Percentiles rank a stretch among this genome's conserved stretches.
Conservation (phyloP, 2,888 invertebrate genomes). For the Dryobotodes eremita region DNA sequence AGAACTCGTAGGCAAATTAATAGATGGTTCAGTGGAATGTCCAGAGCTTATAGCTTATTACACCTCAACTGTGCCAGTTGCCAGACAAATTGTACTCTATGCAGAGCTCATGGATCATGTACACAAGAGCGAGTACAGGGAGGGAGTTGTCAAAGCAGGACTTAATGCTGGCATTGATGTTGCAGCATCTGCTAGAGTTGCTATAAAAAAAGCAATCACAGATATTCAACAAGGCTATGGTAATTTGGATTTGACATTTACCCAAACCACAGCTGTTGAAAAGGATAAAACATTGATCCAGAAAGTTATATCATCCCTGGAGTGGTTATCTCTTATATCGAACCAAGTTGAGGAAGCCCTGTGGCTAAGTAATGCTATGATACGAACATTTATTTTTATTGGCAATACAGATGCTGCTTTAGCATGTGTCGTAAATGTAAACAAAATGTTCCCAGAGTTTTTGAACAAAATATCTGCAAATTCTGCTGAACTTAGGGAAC, state of each 20-base stretch:
- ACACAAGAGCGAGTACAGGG: constrained; percentile 92
- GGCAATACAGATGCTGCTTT: constrained; percentile 96
- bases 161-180: constrained; percentile 95
- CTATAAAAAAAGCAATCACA: constrained; percentile 94
- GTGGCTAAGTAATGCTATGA: constrained; percentile 96
- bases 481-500: constrained; percentile 93
- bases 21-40: constrained; percentile 91
- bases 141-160: constrained; percentile 93
- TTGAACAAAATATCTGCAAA: constrained; percentile 82
- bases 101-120: constrained; percentile 93
- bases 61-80: constrained; percentile 93
- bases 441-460: constrained; percentile 83
- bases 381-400: constrained; percentile 95
- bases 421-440: constrained; percentile 91
- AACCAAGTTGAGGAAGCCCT: constrained; percentile 95
- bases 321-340: constrained; percentile 96
- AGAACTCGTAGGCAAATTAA: constrained; percentile 91
- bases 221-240: constrained; percentile 87
- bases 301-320: constrained; percentile 91
- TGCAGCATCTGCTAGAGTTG: constrained; percentile 95
- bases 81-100: constrained; percentile 90
- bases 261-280: constrained; percentile 92
- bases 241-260: constrained; percentile 90
- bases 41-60: constrained; percentile 96
- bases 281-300: constrained; percentile 85